Evolutionary conservation across 37 sponge, comb jelly and placozoan genomes (phyloP).

Genomic region (Crambe crambe): DNA sequence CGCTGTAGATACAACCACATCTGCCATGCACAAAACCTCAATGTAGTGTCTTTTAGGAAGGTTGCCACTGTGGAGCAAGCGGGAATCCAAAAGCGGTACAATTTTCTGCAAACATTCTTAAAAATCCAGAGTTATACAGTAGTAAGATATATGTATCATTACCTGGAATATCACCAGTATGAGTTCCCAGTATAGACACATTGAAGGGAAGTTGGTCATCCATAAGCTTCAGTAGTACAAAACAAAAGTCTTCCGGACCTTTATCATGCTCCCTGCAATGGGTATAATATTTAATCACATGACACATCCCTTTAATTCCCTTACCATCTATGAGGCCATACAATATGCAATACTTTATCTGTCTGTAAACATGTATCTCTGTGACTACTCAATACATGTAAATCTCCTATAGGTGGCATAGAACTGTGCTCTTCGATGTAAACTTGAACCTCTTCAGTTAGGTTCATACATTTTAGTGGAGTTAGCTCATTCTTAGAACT

Average conservation of each 20-base stretch:
- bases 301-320: not conserved
- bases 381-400: too few relatives aligned
- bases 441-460: too few relatives aligned
- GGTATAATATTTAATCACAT: not conserved
- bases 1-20: conserved; percentile 91
- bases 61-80: conserved; percentile 51
- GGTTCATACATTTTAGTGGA: too few relatives aligned
- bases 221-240: conserved; percentile 48
- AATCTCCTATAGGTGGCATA: too few relatives aligned
- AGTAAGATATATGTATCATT: not conserved
- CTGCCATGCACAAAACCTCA: conserved; percentile 48
- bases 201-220: conserved; percentile 45
- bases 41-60: conserved; percentile 57
- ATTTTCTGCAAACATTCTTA: conserved; percentile 23
- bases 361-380: not conserved
- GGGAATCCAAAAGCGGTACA: conserved; percentile 24
- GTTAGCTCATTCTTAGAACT: too few relatives aligned
- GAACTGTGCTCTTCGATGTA: too few relatives aligned
- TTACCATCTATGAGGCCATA: conserved; percentile 95
- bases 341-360: conserved; percentile 64
- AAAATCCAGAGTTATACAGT: not conserved
- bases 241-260: conserved; percentile 80
- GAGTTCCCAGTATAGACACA: conserved; percentile 81
- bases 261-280: conserved; percentile 92
- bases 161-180: conserved; percentile 85